Base-by-base conservation (phyloP, 2,888 invertebrate species). In the Bhutanitis thaidina region DNA sequence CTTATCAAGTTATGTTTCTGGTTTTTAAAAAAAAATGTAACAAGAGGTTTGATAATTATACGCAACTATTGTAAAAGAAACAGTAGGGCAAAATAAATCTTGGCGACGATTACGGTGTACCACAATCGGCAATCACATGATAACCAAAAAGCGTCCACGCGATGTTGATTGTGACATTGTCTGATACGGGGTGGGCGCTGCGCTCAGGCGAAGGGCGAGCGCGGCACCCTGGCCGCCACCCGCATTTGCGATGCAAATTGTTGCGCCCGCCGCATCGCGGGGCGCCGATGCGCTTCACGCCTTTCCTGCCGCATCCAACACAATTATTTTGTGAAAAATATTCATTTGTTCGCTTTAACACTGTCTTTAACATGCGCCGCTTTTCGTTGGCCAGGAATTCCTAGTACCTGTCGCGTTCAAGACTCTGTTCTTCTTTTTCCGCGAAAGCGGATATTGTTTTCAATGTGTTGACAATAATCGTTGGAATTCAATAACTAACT, bases 121-220 rank as follows among this genome's bases (percentile, higher is more conserved):
- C 73, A 86, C 88, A 89, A 89, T 87, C 84, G 79, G 71, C 83
- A 86, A 87, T 88, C 81, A 86, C 74, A 78, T 74, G 67, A 72
- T 79, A 77, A 69, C 79, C 80, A 85, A 88, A 88, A 89, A 85
- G 81, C 88, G 80, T 80, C 80, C 77, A 80, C 83, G 84, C 84
- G 83, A 74, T 79, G 87, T 82, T 88, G 88, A 89, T 89, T 89
- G 87, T 88, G 80, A 82, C 79, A 89, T 89, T 89, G 89, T 89
- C 79, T 80, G 78, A 62, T 69, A 71, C 70, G 76, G 68, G 70
- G 70, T 71, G 74, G 64, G 67, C 64, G 66, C 65, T 64, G 69
- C 65, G 66, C 62, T 60, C 62, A 63, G 66, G 61, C 64, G 69
- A 69, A 64, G 65, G 71, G 71, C 70, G 66, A 65, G 64, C 70